Percentiles rank a stretch among this genome's conserved stretches.
phyloP scores from a whole-genome alignment of 2,888 invertebrate species.

The Phyllotreta cruciferae region DNA sequence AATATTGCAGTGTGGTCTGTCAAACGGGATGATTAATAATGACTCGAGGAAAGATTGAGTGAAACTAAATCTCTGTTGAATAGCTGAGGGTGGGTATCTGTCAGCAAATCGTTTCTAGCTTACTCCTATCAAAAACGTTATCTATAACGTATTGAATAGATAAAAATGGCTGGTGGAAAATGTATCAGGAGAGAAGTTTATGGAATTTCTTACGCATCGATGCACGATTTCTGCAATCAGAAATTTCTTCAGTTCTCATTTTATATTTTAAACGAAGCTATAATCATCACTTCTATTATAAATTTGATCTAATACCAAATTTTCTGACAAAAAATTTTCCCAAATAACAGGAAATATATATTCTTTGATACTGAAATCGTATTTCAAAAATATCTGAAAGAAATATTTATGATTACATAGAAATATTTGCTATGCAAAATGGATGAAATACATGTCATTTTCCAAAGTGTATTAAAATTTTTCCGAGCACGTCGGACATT shows the following conservation, averaged over 20 bases:
- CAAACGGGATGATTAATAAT: conserved; percentile 18
- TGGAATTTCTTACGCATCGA: too few relatives aligned
- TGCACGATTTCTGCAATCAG: too few relatives aligned
- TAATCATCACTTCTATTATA: background rate
- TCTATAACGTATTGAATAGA: background rate
- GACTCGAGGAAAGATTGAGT: conserved; percentile 13
- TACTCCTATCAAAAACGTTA: background rate
- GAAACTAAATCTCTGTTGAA: conserved; percentile 18
- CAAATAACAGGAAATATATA: background rate
- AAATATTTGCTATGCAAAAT: background rate
- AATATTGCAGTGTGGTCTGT: conserved; percentile 16
- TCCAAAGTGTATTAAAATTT: too few relatives aligned
- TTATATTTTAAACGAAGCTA: background rate
- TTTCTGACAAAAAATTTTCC: too few relatives aligned
- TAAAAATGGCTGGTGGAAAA: too few relatives aligned
- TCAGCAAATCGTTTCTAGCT: conserved; percentile 6
- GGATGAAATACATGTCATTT: conserved; percentile 4
- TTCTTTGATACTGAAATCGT: background rate
- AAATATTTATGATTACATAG: conserved; percentile 1
- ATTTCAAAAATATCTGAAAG: background rate
- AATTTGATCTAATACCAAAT: too few relatives aligned
- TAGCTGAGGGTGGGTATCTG: conserved; percentile 9
- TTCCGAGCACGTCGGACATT: too few relatives aligned
- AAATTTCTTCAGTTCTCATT: background rate
- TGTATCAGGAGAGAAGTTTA: too few relatives aligned